These are phyloP conservation scores for Byasa hedistus DNA, from an alignment of 2,888 invertebrate species.

Conservation along the genomic window DNA sequence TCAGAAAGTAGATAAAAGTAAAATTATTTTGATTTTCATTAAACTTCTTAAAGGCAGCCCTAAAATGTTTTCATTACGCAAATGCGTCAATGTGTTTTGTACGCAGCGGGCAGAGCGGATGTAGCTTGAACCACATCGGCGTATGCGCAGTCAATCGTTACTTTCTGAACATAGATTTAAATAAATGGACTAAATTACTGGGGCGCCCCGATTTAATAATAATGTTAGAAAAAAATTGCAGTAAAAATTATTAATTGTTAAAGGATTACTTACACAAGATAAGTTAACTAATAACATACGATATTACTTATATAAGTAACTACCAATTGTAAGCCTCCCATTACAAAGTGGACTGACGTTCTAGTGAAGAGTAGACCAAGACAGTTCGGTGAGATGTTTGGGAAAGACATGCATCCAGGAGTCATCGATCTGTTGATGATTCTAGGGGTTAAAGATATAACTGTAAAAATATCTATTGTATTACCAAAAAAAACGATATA, in stretches of 20 bases:
- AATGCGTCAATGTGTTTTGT: slow-evolving; percentile 26
- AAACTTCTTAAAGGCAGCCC: slow-evolving; percentile 8
- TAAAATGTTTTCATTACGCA: slow-evolving; percentile 5
- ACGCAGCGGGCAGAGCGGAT: slow-evolving; percentile 47
- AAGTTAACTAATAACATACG: neutral
- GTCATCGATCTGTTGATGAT: too few relatives aligned
- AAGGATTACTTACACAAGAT: neutral
- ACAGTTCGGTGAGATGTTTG: too few relatives aligned
- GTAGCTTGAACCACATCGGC: slow-evolving; percentile 38
- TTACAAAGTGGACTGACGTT: neutral
- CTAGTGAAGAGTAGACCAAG: too few relatives aligned
- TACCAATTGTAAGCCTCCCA: neutral
- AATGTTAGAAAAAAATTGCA: neutral
- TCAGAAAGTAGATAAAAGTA: too few relatives aligned
- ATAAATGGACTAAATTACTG: neutral
- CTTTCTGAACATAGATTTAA: slow-evolving; percentile 21
- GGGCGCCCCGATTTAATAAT: neutral
- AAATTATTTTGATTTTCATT: slow-evolving; percentile 1
- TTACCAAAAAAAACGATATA: neutral
- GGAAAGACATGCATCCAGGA: too few relatives aligned
- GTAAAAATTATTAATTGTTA: neutral
- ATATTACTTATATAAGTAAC: neutral
- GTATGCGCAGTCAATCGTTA: slow-evolving; percentile 45
- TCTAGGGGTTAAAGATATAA: too few relatives aligned
- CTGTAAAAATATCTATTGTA: too few relatives aligned